Evolutionary conservation across 2,797 vertebrate species (phyloP).

Genomic region (Galagoides demidoff): DNA sequence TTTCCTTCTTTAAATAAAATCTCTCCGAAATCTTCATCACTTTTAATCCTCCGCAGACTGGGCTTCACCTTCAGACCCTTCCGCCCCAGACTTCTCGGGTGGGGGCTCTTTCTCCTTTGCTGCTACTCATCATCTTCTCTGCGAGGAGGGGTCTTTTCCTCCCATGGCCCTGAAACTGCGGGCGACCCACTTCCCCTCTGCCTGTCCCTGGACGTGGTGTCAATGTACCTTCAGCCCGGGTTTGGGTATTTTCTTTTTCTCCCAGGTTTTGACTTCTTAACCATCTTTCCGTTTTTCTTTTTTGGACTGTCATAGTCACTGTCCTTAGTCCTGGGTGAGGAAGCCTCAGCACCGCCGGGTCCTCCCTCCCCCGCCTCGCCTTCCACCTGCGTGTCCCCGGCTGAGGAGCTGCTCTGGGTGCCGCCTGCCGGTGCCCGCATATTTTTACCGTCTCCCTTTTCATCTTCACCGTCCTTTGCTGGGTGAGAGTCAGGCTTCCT

Average conservation of each 20-base stretch:
- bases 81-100: constrained; percentile 94
- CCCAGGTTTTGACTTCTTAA: background rate
- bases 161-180: constrained; percentile 93
- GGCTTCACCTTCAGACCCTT: constrained; percentile 96
- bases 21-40: constrained; percentile 83
- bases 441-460: constrained; percentile 94
- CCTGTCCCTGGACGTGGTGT: constrained; percentile 97
- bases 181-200: constrained; percentile 95
- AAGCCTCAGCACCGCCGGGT: constrained; percentile 61
- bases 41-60: constrained; percentile 96
- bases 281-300: background rate
- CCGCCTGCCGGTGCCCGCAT: too few relatives aligned
- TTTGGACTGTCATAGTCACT: background rate
- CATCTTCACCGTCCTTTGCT: constrained; percentile 97
- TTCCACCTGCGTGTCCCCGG: constrained; percentile 96
- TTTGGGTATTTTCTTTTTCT: too few relatives aligned
- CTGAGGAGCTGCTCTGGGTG: constrained; percentile 95
- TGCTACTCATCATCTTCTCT: constrained; percentile 92
- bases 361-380: constrained; percentile 97
- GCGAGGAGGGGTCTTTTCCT: constrained; percentile 94
- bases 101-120: constrained; percentile 88
- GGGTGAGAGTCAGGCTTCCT: constrained; percentile 95
- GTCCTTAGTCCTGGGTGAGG: background rate
- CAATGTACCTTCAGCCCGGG: constrained; percentile 85
- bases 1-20: constrained; percentile 68